Evolutionary conservation across 2,113 vertebrate genomes (phyloP).

Genomic region (Haemorhous mexicanus): DNA sequence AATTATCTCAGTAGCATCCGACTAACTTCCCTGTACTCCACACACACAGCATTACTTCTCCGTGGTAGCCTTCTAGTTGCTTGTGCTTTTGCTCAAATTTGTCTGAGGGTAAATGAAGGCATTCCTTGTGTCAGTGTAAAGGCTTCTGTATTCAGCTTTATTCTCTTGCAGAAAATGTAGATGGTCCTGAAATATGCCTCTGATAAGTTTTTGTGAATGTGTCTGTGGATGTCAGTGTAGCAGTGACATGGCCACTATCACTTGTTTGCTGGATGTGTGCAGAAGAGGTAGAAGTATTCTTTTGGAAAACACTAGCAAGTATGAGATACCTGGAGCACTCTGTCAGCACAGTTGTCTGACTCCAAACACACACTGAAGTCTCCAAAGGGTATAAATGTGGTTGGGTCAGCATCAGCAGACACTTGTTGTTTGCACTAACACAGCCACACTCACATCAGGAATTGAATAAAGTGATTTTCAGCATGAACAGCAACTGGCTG

Average conservation of each 20-base stretch:
- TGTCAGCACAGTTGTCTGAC: not conserved
- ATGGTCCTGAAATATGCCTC: not conserved
- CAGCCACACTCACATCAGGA: not conserved
- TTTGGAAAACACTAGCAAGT: not conserved
- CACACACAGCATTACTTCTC: accelerated
- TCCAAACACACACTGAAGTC: not conserved
- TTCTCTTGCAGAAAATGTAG: not conserved
- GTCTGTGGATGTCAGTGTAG: not conserved
- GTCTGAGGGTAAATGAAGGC: not conserved
- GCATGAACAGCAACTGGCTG: not conserved
- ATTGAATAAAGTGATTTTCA: not conserved
- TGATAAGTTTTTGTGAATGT: not conserved
- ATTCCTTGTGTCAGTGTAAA: not conserved
- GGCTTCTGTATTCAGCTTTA: not conserved
- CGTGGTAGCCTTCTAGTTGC: not conserved
- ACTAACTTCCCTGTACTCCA: not conserved
- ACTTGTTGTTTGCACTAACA: not conserved
- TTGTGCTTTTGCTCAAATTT: not conserved
- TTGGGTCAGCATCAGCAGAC: not conserved
- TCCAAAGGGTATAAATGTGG: not conserved
- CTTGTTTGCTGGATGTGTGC: not conserved
- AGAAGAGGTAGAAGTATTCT: not conserved
- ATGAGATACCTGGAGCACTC: not conserved
- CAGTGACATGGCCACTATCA: not conserved
- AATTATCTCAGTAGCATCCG: not conserved